Base-by-base conservation (phyloP, 2,888 invertebrate genomes). In the Isotomurus palustris region DNA sequence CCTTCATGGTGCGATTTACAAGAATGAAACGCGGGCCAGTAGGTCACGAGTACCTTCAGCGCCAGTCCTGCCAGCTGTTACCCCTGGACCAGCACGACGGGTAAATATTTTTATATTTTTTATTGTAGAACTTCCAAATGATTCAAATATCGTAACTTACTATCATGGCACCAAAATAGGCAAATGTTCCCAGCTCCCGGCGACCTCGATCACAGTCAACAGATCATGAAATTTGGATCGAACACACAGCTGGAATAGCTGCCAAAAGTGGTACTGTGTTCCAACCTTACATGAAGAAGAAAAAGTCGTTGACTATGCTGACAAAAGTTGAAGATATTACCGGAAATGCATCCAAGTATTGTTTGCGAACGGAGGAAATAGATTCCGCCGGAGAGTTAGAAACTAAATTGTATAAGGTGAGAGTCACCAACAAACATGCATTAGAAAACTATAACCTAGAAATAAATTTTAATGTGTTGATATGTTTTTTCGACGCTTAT, bases 341-440 rank as follows among this genome's bases (percentile, higher is more conserved):
- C 12, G 71, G 64, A 12, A 69, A 68, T 14, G 69, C 80, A 21
- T 85, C 86, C 0, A 93, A 93, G 73, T 99, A 99, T 75, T 89
- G 94, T 66, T 80, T 99, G 0, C 86, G 93, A 19, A 87, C 93
- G 0, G 96, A 97, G 76, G 90, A 91, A 71, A 86, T 89, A 21
- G 94, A 94, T 74, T 85, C 87, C 0, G 89, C 88, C 70, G 97
- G 97, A 0, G 93, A 93, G 73, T 78, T 97, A 2, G 92, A 93
- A 75, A 97, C 96, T 0, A 89, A 89, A 72, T 74, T 95, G 17
- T 91, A 89, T 74, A 97, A 94, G 81, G 85, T 84, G 52, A n/a
- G 32, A 14, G 25, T 25, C 12, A 38, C 14, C 21, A n/a, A 19
- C 8, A 12, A 28, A 6, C 21, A 21, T 53, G 47, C 10, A 40